Evolutionary conservation across 2,797 vertebrate genomes (phyloP), one percentile per base, ranked within the genome.

Genomic region (Crocidura indochinensis): DNA sequence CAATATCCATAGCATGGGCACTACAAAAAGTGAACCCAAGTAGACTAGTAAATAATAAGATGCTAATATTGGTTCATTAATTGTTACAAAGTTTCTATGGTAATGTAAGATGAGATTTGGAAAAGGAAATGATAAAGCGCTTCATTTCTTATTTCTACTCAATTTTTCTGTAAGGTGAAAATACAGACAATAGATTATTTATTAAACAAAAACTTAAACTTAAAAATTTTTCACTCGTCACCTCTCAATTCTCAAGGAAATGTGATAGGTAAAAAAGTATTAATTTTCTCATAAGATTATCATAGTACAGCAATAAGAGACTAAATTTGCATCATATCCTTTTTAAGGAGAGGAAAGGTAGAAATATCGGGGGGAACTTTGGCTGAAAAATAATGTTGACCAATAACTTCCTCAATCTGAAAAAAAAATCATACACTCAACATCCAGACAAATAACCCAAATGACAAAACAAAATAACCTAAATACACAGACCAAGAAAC

Each of bases 141-240:
- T 46, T 79, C 4, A 60, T 77, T 38, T 74, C 56, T 77, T 24
- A 53, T 46, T 81, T 60, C n/a, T n/a, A 24, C 38, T 78, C 38
- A 17, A 15, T 62, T 86, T 87, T 68, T 65, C 73, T 29, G 0
- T 71, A 31, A 84, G 65, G 46, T n/a, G 76, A 38, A 86, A 68
- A 1, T 73, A 44, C 68, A 44, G 64, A 72, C 79, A 91, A 53
- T 46, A 47, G 14, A 74, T 9, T 68, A 65, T 64, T 74, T 75
- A 83, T 79, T 88, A 80, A 91, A 84, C 53, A 67, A 65, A 84
- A 91, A 49, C 75, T n/a, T n/a, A n/a, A n/a, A n/a, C n/a, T n/a
- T 51, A 20, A n/a, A 44, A 71, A 74, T 31, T 3, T 26, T 1
- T 44, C 29, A 60, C 60, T 27, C 0, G 3, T 56, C 38, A 44